Conservation (phyloP, 2,113 vertebrate species). For the Centropristis striata region DNA sequence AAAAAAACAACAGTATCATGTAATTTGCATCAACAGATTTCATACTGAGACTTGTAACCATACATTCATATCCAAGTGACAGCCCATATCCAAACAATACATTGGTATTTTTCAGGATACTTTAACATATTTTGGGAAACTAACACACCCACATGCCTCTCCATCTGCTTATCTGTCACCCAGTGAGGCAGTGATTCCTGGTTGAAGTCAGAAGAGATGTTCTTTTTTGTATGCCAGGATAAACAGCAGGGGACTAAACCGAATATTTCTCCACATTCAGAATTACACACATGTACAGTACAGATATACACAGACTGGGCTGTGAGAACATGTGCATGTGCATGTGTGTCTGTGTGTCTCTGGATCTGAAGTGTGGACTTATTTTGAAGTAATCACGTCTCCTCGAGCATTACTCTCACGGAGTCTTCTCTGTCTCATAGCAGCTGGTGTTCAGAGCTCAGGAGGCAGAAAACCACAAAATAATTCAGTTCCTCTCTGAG, state of each 20-base stretch:
- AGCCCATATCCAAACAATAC: neutral
- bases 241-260: constrained; percentile 25
- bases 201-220: constrained; percentile 14
- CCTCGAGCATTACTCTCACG: constrained; percentile 33
- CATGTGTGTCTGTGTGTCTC: neutral
- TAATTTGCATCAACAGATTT: neutral
- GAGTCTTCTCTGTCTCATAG: constrained; percentile 43
- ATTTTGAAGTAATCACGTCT: constrained; percentile 51
- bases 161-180: constrained; percentile 38
- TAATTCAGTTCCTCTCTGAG: constrained; percentile 61
- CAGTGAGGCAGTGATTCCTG: constrained; percentile 3
- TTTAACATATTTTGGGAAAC: constrained; percentile 31
- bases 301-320: constrained; percentile 1
- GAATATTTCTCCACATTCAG: constrained; percentile 6
- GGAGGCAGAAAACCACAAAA: constrained; percentile 60
- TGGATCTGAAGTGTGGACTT: constrained; percentile 34
- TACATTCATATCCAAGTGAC: neutral
- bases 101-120: constrained; percentile 1
- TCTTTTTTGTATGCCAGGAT: constrained; percentile 28
- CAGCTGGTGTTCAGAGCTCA: constrained; percentile 62
- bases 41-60: neutral
- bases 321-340: constrained; percentile 3
- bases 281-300: constrained; percentile 28
- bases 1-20: neutral
- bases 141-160: neutral